These are phyloP conservation scores for Dorcus parallelipipedus DNA, from an alignment of 2,888 invertebrate species.

Conservation along the genomic window DNA sequence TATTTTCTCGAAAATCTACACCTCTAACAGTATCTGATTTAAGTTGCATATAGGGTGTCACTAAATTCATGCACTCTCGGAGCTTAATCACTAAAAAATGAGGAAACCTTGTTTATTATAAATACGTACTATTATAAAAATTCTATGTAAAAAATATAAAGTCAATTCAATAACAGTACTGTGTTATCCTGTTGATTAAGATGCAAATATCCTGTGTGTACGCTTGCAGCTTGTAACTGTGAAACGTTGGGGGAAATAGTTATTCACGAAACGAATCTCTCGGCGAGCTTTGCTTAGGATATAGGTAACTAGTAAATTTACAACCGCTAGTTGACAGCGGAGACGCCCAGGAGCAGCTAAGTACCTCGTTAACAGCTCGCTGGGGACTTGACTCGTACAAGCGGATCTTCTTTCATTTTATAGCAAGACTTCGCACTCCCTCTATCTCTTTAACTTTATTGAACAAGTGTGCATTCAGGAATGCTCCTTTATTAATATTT, in stretches of 20 bases:
- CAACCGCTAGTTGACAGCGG: conserved; percentile 13
- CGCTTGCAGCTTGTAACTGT: too few relatives aligned
- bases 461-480: conserved; percentile 7
- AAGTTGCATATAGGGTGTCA: too few relatives aligned
- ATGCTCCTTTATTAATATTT: conserved; percentile 8
- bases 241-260: neutral
- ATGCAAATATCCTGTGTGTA: too few relatives aligned
- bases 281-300: conserved; percentile 6
- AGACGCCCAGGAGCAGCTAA: conserved; percentile 18
- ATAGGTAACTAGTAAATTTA: conserved; percentile 15
- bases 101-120: too few relatives aligned
- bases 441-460: conserved; percentile 1
- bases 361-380: conserved; percentile 25
- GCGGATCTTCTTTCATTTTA: conserved; percentile 15
- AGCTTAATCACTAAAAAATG: too few relatives aligned
- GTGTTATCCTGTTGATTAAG: too few relatives aligned
- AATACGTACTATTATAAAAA: too few relatives aligned
- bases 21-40: too few relatives aligned
- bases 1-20: too few relatives aligned
- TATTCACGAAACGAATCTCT: conserved; percentile 3
- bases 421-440: conserved; percentile 6
- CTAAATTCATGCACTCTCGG: too few relatives aligned
- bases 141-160: too few relatives aligned
- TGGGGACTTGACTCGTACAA: conserved; percentile 13
- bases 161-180: too few relatives aligned